phyloP scores from a whole-genome alignment of 2,113 vertebrate species.

The Cephalophus harveyi region DNA sequence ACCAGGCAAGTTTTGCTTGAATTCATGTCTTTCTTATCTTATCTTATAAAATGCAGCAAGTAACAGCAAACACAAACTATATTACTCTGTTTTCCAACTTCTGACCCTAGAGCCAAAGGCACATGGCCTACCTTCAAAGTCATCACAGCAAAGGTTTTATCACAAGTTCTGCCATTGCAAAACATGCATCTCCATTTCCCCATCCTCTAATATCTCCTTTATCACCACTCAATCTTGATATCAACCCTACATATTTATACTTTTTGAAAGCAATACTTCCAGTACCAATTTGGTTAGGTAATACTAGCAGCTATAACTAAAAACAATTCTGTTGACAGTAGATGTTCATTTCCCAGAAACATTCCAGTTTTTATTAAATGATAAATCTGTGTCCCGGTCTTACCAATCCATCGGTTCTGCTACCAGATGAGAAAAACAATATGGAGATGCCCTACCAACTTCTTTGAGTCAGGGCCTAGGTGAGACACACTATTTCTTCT shows the following conservation, averaged over 20 bases:
- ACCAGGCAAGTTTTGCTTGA: not conserved
- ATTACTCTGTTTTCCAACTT: not conserved
- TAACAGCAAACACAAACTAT: not conserved
- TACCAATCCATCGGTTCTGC: not conserved
- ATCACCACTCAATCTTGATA: not conserved
- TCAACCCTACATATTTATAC: not conserved
- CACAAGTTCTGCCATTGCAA: not conserved
- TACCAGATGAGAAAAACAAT: not conserved
- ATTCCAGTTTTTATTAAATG: not conserved
- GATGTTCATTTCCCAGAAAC: not conserved
- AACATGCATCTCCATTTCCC: not conserved
- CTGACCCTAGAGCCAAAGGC: not conserved
- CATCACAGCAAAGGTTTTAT: not conserved
- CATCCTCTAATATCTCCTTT: not conserved
- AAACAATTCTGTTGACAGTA: not conserved
- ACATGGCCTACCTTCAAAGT: not conserved
- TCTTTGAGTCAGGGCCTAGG: not conserved
- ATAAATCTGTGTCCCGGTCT: not conserved
- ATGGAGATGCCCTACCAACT: not conserved
- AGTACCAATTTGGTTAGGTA: not conserved
- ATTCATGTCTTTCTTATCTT: not conserved
- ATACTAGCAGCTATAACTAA: not conserved
- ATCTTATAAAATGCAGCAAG: not conserved
- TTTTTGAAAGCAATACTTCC: not conserved
- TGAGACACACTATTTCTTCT: not conserved